Percentiles rank a stretch among this genome's conserved stretches.
Conservation (phyloP, 2,113 vertebrate genomes). For the Phainopepla nitens region DNA sequence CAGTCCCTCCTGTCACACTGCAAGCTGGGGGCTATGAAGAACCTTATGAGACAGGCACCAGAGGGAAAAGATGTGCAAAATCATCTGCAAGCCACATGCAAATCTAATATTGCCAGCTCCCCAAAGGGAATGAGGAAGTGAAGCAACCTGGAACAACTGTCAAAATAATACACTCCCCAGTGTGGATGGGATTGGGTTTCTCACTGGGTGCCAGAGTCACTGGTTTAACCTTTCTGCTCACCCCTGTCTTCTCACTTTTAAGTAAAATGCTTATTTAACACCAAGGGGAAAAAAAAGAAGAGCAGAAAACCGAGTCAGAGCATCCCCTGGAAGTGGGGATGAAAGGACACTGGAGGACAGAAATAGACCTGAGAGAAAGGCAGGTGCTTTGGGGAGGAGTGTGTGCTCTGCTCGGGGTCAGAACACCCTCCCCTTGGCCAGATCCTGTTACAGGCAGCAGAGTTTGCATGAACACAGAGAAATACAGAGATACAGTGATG, state of each 20-base stretch:
- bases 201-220: background rate
- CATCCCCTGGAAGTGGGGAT: background rate
- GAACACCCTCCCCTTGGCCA: background rate
- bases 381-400: background rate
- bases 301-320: background rate
- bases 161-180: background rate
- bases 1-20: background rate
- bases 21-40: background rate
- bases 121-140: background rate
- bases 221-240: conserved; percentile 1
- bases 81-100: background rate
- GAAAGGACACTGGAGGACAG: background rate
- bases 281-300: background rate
- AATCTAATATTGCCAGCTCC: background rate
- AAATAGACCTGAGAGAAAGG: conserved; percentile 8
- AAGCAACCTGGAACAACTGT: conserved; percentile 14
- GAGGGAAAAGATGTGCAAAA: background rate
- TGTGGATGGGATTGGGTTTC: background rate
- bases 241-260: background rate
- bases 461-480: background rate
- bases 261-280: background rate
- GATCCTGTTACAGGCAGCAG: background rate
- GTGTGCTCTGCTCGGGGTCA: background rate
- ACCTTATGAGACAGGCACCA: background rate
- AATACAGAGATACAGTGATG: background rate